Conservation (phyloP, 2,797 vertebrate genomes). For the Tangara arthus region DNA sequence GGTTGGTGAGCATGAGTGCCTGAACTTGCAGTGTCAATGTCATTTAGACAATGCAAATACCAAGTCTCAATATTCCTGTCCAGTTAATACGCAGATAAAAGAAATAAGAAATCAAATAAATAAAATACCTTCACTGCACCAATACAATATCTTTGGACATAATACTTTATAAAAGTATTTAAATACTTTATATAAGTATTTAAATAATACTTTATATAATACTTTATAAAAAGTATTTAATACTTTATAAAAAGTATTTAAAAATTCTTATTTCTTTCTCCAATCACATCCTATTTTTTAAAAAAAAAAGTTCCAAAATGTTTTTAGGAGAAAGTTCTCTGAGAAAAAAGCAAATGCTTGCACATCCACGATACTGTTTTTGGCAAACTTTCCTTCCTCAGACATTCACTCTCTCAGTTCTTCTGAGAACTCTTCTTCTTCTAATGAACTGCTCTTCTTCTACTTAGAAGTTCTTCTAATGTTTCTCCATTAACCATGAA, state of each 20-base stretch:
- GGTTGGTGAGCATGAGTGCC: not conserved
- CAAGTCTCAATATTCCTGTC: not conserved
- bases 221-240: too few species aligned
- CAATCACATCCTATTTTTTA: not conserved
- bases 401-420: not conserved
- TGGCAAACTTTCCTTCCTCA: not conserved
- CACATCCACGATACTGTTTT: not conserved
- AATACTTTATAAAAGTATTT: not conserved
- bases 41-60: not conserved
- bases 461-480: not conserved
- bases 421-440: not conserved
- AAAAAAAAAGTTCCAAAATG: not conserved
- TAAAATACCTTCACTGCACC: not conserved
- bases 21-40: not conserved
- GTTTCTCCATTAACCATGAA: not conserved
- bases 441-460: not conserved
- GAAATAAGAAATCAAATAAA: not conserved
- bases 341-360: slow-evolving; percentile 2
- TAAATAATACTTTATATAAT: too few species aligned
- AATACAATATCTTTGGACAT: not conserved
- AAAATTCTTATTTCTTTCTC: not conserved
- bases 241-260: not conserved
- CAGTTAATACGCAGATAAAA: not conserved
- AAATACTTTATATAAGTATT: too few species aligned
- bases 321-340: not conserved